Conservation (phyloP, 2,797 vertebrate genomes). For the Poliocrania exsul region DNA sequence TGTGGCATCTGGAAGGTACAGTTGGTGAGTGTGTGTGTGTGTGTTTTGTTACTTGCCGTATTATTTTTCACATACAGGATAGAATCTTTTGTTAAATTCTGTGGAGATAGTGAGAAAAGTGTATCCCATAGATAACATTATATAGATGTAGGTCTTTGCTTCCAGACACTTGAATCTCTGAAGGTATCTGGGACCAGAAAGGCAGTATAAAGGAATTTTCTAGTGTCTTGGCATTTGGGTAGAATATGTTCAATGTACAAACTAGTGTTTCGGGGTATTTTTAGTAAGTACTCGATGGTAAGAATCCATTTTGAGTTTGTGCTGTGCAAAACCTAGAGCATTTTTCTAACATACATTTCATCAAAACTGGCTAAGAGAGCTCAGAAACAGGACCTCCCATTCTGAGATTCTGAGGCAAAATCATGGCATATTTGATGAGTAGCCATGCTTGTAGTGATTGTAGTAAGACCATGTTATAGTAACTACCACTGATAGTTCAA, state of each 20-base stretch:
- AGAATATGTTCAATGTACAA: neutral
- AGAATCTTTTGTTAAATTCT: neutral
- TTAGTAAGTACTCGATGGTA: neutral
- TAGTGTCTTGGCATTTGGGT: neutral
- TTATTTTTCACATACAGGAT: neutral
- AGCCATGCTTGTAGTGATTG: neutral
- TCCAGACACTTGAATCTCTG: neutral
- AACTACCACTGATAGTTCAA: neutral
- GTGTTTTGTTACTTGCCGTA: neutral
- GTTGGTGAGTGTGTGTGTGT: neutral
- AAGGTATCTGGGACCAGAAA: neutral
- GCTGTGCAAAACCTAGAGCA: neutral
- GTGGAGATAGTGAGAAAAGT: neutral
- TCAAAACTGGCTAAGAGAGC: neutral
- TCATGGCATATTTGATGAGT: neutral
- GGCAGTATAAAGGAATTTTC: neutral
- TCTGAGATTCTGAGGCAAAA: neutral
- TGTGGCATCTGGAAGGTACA: neutral
- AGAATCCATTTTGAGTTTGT: neutral
- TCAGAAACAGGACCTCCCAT: neutral
- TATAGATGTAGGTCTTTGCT: neutral
- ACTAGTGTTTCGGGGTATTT: neutral
- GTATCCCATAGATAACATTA: neutral
- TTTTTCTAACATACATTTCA: neutral
- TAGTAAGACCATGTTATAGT: neutral